Evolutionary conservation across 2,113 vertebrate species (phyloP), one percentile per base, ranked within the genome.

Genomic region (Cottus gobio): DNA sequence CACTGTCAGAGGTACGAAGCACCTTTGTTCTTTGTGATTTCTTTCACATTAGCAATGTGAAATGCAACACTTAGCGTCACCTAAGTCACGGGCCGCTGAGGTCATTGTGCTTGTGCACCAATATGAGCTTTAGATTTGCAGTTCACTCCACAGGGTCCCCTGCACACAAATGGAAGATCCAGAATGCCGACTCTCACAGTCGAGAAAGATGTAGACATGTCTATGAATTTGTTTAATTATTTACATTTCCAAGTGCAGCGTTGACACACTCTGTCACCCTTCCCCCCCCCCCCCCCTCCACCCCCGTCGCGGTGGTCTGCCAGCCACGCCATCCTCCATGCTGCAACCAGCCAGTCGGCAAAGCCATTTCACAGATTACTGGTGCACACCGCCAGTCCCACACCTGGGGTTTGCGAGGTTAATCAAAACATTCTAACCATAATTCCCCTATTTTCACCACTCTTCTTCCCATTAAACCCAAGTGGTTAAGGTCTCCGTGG

Each of bases 1-100:
- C 74, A 99, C 96, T 12, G 98, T 99, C 74, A 93, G 97, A 97
- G 98, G 98, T 99, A 93, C 86, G 94, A 88, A 62, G 28, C 39
- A 6, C 18, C 10, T 24, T 2, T 48, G 22, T 34, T 39, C 2
- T 65, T 15, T 37, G 58, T 56, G 7, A 56, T 52, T 20, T 31
- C 26, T 62, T 48, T 44, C 1, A 42, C 34, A 62, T 69, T 73
- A 3, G 13, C 60, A 61, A n/a, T 22, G 72, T n/a, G n/a, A n/a
- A n/a, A n/a, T n/a, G 11, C 74, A 58, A 20, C 74, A 77, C 65
- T 67, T 2, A 73, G 22, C 77, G 26, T n/a, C n/a, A n/a, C n/a
- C n/a, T n/a, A 75, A 34, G 71, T 42, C 56, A 50, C 3, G 31
- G 34, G 22, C 26, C 71, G 36, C 22, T 77, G 70, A 67, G 3